Evolutionary conservation across 2,888 invertebrate species (phyloP), one percentile per base, ranked within the genome.

Genomic region (Hartigia nigra): DNA sequence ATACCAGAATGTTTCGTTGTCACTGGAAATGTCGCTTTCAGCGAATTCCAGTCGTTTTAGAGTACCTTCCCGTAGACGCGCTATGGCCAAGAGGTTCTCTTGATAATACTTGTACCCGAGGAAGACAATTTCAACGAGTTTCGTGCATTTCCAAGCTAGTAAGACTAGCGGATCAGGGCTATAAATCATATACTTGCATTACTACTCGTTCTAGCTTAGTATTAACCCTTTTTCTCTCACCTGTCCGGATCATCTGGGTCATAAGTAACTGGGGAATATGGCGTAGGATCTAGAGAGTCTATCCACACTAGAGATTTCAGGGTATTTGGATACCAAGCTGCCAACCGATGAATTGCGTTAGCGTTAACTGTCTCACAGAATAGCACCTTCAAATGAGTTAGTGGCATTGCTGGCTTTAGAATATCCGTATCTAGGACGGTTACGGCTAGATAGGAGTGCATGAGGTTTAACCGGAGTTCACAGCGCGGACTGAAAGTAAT

Each of bases 361-460:
- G 93, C 88, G 86, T 94, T 95, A 76, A 95, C 91, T 77, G 85
- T 84, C 90, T 95, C 95, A 90, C 96, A 96, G 92, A 96, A 96
- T 84, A 96, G 93, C 78, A 95, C 95, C 87, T 95, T 94, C 76
- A 96, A 93, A 90, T 95, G 95, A 34, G 95, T 94, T 34, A 96
- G 92, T 31, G 96, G 96, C 95, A 96, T 95, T 79, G 94, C 93
- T 74, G 93, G 93, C 83, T 94, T 93, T 76, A 96, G 91, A 84
- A 96, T 95, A 81, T 94, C 92, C 74, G 92, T 91, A 80, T 95
- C 93, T 82, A 96, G 91, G 80, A 93, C 92, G 82, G 93, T 92
- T 31, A 95, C 94, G 76, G 95, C 95, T 85, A 94, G 94, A 84
- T 94, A 94, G 39, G 96, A 95, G 90, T 96, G 95, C 82, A 96